Evolutionary conservation across 2,113 vertebrate genomes (phyloP), one percentile per base, ranked within the genome.

Genomic region (Eudyptes chrysolophus): DNA sequence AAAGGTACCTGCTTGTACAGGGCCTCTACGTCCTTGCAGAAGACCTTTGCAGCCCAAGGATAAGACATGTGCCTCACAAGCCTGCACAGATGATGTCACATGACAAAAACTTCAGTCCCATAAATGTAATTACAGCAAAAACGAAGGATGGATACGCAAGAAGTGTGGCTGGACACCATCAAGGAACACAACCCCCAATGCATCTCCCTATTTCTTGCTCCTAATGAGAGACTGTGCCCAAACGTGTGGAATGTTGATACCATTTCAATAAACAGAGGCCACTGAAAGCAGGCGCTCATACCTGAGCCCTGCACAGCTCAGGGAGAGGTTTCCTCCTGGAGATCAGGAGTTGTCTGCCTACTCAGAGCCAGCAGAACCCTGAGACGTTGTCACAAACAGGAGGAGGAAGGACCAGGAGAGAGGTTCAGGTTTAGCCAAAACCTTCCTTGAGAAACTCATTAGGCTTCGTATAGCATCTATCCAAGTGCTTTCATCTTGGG

Each of bases 211-310:
- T 52, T 96, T 93, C 65, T 87, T 71, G 30, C 27, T 89, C 49
- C 54, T 72, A 72, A 57, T 16, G 6, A 72, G 13, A 81, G 25
- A 27, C 34, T 20, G 17, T n/a, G 13, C 14, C 16, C 65, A 79
- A 90, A 60, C 0, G 0, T 1, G 6, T 10, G 21, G 8, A 9
- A 4, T 24, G 3, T 61, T 92, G n/a, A n/a, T 54, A 79, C 2
- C 15, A 20, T 57, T 87, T 72, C 74, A 44, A 83, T 34, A 57
- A 54, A 54, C 14, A 51, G 34, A 92, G 20, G 21, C 29, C 81
- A 46, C 62, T 22, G 34, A 61, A 79, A 87, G 36, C 36, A 74
- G 1, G 10, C 2, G 1, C n/a, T 90, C 0, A 0, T 21, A 84
- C 24, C 9, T 13, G 7, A 94, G 22, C 16, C 11, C 34, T 18